Evolutionary conservation across 2,888 invertebrate genomes (phyloP).

Genomic region (Cerastis leucographa): DNA sequence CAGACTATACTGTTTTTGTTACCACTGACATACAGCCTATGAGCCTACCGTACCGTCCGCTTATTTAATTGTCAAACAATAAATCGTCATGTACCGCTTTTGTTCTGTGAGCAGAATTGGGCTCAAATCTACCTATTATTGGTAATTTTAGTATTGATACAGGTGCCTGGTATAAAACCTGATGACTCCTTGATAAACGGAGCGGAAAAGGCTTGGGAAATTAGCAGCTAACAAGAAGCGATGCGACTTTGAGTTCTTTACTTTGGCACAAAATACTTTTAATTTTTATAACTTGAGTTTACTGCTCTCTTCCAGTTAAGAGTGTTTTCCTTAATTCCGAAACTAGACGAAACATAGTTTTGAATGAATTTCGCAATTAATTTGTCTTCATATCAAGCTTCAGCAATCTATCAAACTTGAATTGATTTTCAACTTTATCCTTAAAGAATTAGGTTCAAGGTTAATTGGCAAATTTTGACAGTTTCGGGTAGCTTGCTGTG

Average conservation of each 20-base stretch:
- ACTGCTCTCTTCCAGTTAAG: neutral
- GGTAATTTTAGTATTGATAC: constrained; percentile 52
- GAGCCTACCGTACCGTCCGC: neutral
- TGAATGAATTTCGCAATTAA: neutral
- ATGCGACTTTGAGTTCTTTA: neutral
- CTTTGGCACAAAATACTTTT: neutral
- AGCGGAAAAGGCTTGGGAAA: constrained; percentile 18
- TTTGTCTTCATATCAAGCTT: neutral
- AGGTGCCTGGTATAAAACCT: constrained; percentile 28
- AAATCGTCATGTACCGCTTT: constrained; percentile 16
- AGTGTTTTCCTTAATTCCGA: neutral
- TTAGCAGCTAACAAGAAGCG: neutral
- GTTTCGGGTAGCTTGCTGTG: too few relatives aligned
- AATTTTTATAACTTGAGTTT: neutral
- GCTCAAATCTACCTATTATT: constrained; percentile 11
- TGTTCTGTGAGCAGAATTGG: constrained; percentile 14
- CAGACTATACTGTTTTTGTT: neutral
- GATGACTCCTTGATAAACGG: constrained; percentile 5
- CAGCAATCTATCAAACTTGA: too few relatives aligned
- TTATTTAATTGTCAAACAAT: constrained; percentile 2
- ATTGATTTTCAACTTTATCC: too few relatives aligned
- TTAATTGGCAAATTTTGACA: too few relatives aligned
- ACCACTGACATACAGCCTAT: neutral
- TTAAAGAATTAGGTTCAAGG: too few relatives aligned
- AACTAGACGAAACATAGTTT: neutral